Conservation (phyloP, 2,888 invertebrate species). For the Oscheius sp. region DNA sequence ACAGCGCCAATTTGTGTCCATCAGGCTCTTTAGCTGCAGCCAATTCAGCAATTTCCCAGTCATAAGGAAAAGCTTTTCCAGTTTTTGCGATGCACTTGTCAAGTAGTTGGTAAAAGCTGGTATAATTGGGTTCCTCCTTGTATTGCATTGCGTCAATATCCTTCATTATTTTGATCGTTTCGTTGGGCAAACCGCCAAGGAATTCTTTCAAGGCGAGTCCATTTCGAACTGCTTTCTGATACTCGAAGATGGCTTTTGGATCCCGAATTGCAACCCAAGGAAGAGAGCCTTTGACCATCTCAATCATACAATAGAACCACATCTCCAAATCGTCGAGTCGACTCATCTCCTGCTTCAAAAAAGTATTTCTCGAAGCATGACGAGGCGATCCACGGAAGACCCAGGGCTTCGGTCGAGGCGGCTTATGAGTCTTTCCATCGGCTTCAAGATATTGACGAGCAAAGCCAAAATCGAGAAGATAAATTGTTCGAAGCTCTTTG, state of each 20-base stretch:
- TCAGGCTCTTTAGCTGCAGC: conserved; percentile 31
- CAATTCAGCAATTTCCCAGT: conserved; percentile 48
- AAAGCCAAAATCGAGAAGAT: conserved; percentile 51
- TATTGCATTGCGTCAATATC: conserved; percentile 48
- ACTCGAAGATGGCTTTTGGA: conserved; percentile 47
- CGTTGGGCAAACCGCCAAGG: conserved; percentile 47
- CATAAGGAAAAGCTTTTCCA: conserved; percentile 50
- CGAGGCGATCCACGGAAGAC: conserved; percentile 45
- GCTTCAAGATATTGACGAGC: conserved; percentile 42
- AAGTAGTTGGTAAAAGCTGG: conserved; percentile 42
- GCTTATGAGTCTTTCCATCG: conserved; percentile 41
- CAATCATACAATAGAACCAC: conserved; percentile 54
- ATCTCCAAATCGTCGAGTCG: conserved; percentile 53
- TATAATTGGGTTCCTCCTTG: conserved; percentile 49
- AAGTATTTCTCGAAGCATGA: conserved; percentile 46
- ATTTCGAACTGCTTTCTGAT: conserved; percentile 41
- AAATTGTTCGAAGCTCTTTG: conserved; percentile 35
- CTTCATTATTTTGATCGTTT: conserved; percentile 47
- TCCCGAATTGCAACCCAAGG: conserved; percentile 49
- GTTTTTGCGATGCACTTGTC: conserved; percentile 41
- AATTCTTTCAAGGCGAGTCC: conserved; percentile 46
- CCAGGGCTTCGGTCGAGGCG: conserved; percentile 45
- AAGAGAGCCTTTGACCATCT: conserved; percentile 47
- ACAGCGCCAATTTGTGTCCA: background rate
- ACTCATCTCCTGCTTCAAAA: conserved; percentile 36